These are phyloP conservation scores for Bryconaethiops microstoma DNA, from an alignment of 2,797 vertebrate genomes.

Conservation along the genomic window DNA sequence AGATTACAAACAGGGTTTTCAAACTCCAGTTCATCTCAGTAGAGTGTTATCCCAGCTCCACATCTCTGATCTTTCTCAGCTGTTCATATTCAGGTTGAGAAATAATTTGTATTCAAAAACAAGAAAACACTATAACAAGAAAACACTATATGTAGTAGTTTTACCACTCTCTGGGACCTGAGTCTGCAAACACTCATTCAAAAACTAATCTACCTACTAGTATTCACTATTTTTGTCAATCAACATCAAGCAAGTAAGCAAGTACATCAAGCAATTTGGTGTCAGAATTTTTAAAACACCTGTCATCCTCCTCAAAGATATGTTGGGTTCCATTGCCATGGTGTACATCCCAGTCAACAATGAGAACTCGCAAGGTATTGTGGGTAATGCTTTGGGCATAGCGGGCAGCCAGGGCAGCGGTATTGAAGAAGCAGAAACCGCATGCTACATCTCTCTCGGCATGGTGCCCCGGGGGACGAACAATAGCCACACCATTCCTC, in stretches of 20 bases:
- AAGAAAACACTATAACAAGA: too few species aligned
- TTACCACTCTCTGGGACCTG: too few species aligned
- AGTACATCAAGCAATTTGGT: too few species aligned
- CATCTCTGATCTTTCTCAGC: not conserved
- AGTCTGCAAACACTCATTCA: too few species aligned
- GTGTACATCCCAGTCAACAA: conserved; percentile 92
- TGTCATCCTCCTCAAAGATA: conserved; percentile 87
- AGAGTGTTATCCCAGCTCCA: not conserved
- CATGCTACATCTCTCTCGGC: conserved; percentile 82
- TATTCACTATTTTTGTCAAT: too few species aligned
- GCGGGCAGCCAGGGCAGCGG: conserved; percentile 82
- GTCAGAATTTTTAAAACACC: conserved; percentile 67
- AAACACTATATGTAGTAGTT: too few species aligned
- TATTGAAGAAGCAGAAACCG: conserved; percentile 93
- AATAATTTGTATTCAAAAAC: too few species aligned
- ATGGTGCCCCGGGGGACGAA: conserved; percentile 90
- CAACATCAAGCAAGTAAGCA: too few species aligned
- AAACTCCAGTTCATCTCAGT: not conserved
- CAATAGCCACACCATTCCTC: conserved; percentile 82
- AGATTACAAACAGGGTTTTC: not conserved
- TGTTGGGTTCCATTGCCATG: conserved; percentile 93
- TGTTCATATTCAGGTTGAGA: not conserved
- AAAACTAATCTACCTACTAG: too few species aligned
- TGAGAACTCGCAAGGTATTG: conserved; percentile 77
- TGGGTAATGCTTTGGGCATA: conserved; percentile 80